phyloP scores from a whole-genome alignment of 2,113 vertebrate species.

The Salvelinus fontinalis region DNA sequence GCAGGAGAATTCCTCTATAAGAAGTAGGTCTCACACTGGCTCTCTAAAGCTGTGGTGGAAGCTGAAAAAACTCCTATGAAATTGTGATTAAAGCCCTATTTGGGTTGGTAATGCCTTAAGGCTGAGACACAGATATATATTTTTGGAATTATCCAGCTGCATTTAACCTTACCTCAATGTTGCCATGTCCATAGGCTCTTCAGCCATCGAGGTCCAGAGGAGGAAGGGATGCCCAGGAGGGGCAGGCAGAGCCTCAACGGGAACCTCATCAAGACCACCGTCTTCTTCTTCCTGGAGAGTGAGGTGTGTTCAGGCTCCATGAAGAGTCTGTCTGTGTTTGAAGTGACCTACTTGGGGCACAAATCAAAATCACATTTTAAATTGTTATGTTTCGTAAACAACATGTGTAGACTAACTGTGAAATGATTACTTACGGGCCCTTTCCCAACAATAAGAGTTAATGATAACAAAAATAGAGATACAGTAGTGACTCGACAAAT shows the following conservation, averaged over 20 bases:
- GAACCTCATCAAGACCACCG: constrained; percentile 97
- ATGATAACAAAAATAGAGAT: no score
- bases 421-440: no score
- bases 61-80: background rate
- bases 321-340: no score
- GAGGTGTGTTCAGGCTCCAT: constrained; percentile 75
- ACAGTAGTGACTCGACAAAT: no score
- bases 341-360: no score
- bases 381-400: background rate
- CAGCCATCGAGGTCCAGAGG: constrained; percentile 92
- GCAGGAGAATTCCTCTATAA: constrained; percentile 98
- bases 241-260: constrained; percentile 94
- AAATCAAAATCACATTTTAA: no score
- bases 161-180: background rate
- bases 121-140: background rate
- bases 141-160: background rate
- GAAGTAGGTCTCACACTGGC: constrained; percentile 77
- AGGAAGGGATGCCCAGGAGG: constrained; percentile 92
- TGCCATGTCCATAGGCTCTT: constrained; percentile 83
- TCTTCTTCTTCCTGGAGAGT: constrained; percentile 99
- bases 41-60: background rate
- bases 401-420: no score
- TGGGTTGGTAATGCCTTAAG: background rate
- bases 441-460: no score
- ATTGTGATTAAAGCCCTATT: background rate